Evolutionary conservation across 2,888 invertebrate species (phyloP).

Genomic region (Micoletzkya japonica): DNA sequence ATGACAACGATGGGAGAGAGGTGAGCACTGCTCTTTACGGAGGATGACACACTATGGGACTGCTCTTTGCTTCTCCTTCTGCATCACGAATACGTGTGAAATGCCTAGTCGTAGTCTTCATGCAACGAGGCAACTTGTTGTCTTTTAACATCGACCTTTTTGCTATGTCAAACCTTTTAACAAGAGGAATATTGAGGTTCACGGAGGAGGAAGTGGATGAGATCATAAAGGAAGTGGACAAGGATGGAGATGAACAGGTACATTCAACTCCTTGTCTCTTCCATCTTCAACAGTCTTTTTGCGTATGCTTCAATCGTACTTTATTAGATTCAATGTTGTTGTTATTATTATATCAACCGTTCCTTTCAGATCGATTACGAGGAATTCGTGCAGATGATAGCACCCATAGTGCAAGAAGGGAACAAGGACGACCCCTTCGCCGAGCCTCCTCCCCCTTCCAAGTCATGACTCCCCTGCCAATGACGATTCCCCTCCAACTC

Average conservation of each 20-base stretch:
- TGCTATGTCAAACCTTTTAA: not conserved
- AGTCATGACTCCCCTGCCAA: not conserved
- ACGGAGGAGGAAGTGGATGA: conserved; percentile 64
- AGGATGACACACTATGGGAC: not conserved
- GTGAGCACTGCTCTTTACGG: not conserved
- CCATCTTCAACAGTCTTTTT: not conserved
- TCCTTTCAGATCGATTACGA: conserved; percentile 61
- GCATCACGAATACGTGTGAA: no score
- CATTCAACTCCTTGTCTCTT: not conserved
- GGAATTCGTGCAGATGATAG: conserved; percentile 63
- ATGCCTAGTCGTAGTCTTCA: no score
- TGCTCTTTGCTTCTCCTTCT: no score
- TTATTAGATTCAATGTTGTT: not conserved
- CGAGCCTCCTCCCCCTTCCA: conserved; percentile 49
- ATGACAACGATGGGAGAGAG: conserved; percentile 61
- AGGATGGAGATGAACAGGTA: conserved; percentile 63
- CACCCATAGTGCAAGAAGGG: conserved; percentile 63
- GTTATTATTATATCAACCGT: not conserved
- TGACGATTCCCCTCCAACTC: not conserved
- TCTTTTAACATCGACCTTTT: not conserved
- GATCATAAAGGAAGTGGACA: conserved; percentile 63
- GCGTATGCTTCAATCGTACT: not conserved
- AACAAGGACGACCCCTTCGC: conserved; percentile 60
- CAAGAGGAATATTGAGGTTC: conserved; percentile 40
- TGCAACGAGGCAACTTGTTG: no score